Conservation (phyloP, 2,113 vertebrate genomes). For the Lathamus discolor region DNA sequence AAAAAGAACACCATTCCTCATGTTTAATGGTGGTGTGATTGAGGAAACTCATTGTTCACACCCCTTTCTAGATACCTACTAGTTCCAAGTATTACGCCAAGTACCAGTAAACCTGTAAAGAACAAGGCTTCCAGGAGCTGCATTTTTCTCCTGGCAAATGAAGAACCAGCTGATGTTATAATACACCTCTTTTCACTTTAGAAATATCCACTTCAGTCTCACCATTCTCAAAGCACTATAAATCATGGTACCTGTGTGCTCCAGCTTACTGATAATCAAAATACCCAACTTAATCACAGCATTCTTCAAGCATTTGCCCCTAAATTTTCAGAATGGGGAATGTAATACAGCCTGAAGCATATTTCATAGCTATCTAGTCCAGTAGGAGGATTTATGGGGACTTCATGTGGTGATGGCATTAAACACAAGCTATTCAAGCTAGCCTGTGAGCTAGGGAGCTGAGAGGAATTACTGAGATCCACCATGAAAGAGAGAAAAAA, state of each 20-base stretch:
- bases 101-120: background rate
- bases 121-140: background rate
- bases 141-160: background rate
- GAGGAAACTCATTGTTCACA: background rate
- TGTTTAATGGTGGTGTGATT: background rate
- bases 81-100: background rate
- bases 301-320: background rate
- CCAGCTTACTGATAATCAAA: background rate
- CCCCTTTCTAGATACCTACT: background rate
- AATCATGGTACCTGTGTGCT: background rate
- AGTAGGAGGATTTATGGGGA: background rate
- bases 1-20: background rate
- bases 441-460: background rate
- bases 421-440: background rate
- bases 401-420: background rate
- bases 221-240: background rate
- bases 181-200: background rate
- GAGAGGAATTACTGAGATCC: constrained; percentile 7
- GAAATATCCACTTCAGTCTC: background rate
- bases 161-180: background rate
- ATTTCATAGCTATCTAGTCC: background rate
- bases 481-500: background rate
- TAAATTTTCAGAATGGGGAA: constrained; percentile 4
- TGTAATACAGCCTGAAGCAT: background rate
- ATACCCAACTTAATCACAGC: background rate